These are phyloP conservation scores for Montipora cactus DNA, from an alignment of 64 coral and sea anemone species.

Conservation along the genomic window DNA sequence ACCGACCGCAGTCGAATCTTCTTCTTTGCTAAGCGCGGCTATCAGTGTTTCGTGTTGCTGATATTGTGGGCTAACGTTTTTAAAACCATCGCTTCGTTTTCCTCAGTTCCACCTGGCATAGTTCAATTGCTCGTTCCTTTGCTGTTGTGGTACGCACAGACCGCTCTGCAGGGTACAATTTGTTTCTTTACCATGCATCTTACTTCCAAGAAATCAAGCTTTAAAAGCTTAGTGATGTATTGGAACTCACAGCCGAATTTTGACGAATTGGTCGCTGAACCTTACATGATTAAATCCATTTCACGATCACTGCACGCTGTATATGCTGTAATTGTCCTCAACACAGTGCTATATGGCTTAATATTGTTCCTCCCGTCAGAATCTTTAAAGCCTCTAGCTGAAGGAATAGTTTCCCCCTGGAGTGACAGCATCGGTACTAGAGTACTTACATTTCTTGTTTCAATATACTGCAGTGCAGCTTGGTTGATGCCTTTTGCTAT, in stretches of 20 bases:
- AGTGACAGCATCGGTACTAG: background rate
- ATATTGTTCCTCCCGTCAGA: conserved; percentile 32
- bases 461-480: conserved; percentile 6
- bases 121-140: background rate
- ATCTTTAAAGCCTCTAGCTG: background rate
- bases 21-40: background rate
- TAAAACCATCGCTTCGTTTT: conserved; percentile 45
- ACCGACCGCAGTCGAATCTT: background rate
- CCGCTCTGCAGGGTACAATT: conserved; percentile 28
- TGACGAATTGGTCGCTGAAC: conserved; percentile 17
- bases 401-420: background rate
- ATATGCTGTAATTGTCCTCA: background rate
- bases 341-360: conserved; percentile 24
- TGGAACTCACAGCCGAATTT: conserved; percentile 50
- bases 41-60: conserved; percentile 19
- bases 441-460: background rate
- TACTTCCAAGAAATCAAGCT: conserved; percentile 8
- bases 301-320: background rate
- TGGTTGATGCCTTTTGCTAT: conserved; percentile 54
- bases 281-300: conserved; percentile 33
- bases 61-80: conserved; percentile 25
- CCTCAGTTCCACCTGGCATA: background rate
- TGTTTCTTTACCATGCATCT: conserved; percentile 46
- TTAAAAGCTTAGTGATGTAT: conserved; percentile 33
- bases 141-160: conserved; percentile 23